These are phyloP conservation scores for Allacma fusca DNA, from an alignment of 2,888 invertebrate genomes.

Conservation along the genomic window DNA sequence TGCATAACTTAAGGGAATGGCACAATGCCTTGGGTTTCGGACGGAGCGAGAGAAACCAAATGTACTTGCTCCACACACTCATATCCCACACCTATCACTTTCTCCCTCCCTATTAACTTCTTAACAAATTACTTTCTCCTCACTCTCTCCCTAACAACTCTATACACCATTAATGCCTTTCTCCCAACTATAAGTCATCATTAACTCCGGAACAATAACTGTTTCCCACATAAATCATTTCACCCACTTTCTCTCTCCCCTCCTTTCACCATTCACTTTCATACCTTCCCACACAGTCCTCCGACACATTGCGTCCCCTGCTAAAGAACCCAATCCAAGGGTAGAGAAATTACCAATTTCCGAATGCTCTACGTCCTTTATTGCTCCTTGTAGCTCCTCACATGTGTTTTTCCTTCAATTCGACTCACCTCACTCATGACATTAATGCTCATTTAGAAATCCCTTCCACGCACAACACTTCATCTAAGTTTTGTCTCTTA, in stretches of 20 bases:
- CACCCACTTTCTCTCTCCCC: not conserved
- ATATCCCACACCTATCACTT: not conserved
- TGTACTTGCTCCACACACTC: not conserved
- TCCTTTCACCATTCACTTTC: not conserved
- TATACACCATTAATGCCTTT: conserved; percentile 16
- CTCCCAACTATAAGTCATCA: conserved; percentile 28
- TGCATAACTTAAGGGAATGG: conserved; percentile 30
- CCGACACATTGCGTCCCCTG: not conserved
- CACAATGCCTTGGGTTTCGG: not conserved
- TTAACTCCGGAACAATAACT: conserved; percentile 17
- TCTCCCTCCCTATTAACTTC: conserved; percentile 4
- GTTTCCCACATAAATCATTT: not conserved
- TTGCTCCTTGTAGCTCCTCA: too few relatives aligned
- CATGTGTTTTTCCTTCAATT: too few relatives aligned
- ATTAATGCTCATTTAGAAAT: too few relatives aligned
- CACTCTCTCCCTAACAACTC: not conserved
- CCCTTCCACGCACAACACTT: too few relatives aligned
- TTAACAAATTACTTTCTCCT: conserved; percentile 19
- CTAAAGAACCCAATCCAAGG: too few relatives aligned
- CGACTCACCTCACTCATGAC: too few relatives aligned
- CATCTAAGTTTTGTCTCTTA: too few relatives aligned
- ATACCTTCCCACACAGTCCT: not conserved
- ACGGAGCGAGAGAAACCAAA: not conserved
- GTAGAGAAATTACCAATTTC: too few relatives aligned
- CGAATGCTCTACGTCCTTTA: too few relatives aligned